Evolutionary conservation across 1,140 invertebrate species (phyloP), one percentile per base, ranked within the genome.

Genomic region (Bombus vancouverensis): DNA sequence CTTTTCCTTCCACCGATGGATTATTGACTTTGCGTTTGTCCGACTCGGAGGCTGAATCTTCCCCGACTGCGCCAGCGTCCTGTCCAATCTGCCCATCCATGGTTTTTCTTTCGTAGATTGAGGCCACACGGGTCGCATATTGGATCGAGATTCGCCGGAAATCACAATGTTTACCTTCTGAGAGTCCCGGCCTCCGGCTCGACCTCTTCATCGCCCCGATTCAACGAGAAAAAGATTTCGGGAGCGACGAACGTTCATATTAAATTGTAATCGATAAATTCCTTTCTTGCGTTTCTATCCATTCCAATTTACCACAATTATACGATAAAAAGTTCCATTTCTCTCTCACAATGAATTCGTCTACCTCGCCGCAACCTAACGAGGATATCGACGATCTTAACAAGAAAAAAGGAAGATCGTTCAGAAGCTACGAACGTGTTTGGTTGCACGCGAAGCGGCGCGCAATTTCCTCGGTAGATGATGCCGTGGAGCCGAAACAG

Each of bases 11-110:
- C 13, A 15, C 44, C 86, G 44, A 78, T 79, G 68, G 83, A 80
- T 85, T 90, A 89, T 91, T 85, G 88, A 83, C 85, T 90, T 85
- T 85, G 59, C 75, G 81, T 87, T 86, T 76, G 81, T 82, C 53
- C 62, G 62, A 75, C n/a, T 59, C 37, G 65, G n/a, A 28, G 72
- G 6, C 15, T 8, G 72, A 75, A 42, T 86, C 70, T 53, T 81
- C 44, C 70, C 66, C n/a, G 32, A 25, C 28, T 32, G 34, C 39
- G 39, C 73, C 44, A 25, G 22, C 39, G 15, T 81, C 79, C 62
- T 62, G 37, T 18, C 44, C 84, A 75, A 57, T 86, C 79, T 70
- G 28, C 62, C 78, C n/a, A 32, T 37, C 39, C 32, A 68, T 34
- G 65, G 78, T 81, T 81, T 74, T 81, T 75, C 84, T 75, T 85